phyloP scores from a whole-genome alignment of 2,797 vertebrate species.

The Sebastes itinus region DNA sequence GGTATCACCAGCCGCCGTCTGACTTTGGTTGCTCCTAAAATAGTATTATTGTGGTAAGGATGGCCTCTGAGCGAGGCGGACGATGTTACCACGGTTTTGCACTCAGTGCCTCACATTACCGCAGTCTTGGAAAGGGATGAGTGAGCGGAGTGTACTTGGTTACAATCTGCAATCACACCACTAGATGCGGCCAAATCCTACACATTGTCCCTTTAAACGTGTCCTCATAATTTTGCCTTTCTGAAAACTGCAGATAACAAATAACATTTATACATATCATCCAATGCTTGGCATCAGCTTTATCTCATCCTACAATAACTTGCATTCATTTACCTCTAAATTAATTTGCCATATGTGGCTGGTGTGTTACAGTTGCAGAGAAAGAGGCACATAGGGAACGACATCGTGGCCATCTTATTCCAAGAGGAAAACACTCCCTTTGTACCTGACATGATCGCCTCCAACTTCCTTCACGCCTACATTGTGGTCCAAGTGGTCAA shows the following conservation, averaged over 20 bases:
- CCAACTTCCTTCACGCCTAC: slow-evolving; percentile 96
- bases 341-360: neutral
- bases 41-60: too few relatives aligned
- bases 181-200: too few relatives aligned
- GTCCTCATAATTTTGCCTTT: neutral
- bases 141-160: too few relatives aligned
- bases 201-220: neutral
- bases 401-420: slow-evolving; percentile 95
- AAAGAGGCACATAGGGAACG: slow-evolving; percentile 97
- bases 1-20: too few relatives aligned
- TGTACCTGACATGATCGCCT: slow-evolving; percentile 97
- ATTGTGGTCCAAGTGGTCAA: slow-evolving; percentile 92
- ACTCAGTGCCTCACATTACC: too few relatives aligned
- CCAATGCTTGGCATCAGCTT: neutral
- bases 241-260: neutral
- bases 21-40: too few relatives aligned
- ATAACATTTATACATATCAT: neutral
- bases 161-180: too few relatives aligned
- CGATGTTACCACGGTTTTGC: too few relatives aligned
- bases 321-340: neutral
- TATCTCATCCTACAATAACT: neutral
- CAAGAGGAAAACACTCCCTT: slow-evolving; percentile 98
- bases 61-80: too few relatives aligned
- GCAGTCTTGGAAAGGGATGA: too few relatives aligned
- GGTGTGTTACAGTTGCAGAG: slow-evolving; percentile 88